Base-by-base conservation (phyloP, 2,888 invertebrate species). In the Eupithecia centaureata region DNA sequence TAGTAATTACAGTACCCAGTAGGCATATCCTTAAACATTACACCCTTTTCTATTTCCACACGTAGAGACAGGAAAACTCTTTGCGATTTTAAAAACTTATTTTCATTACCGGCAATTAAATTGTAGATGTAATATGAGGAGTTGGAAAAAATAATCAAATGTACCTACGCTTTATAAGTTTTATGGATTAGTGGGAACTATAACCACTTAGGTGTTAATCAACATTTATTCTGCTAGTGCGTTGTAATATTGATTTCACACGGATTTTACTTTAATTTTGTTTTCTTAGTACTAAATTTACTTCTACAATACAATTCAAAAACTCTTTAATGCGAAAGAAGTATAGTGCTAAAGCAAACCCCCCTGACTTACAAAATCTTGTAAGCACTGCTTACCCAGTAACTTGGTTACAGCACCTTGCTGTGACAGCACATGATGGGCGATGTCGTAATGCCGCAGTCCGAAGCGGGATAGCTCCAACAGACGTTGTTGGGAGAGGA, bases 381-480 rank as follows among this genome's bases (percentile, higher is more conserved):
- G 59, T 56, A 65, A 61, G 38, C 63, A 64, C 69, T 79, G 83
- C 97, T 96, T 92, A 97, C 98, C 98, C 86, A 98, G 94, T 85
- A 98, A 94, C 93, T 98, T 98, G 77, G 97, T 97, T 80, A 97
- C 98, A 82, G 97, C 97, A 81, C 97, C 97, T 93, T 98, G 97
- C 93, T 98, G 97, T 70, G 97, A 96, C 65, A 98, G 94, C 94
- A 98, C 97, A 84, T 98, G 98, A 82, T 97, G 97, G 5, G 98
- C 97, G 82, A 98, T 95, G 90, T 98, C 98, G 85, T 98, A 98
- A 82, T 98, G 98, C 76, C 98, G 94, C 76, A 97, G 93, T 76
- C 97, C 95, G 92, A 96, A 94, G 89, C 97, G 94, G 52, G 97
- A 97, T 76, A 97, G 90, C 86, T 97, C 97, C 79, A 97, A 89